Base-by-base conservation (phyloP, 2,888 invertebrate species). In the Dasypogon diadema region DNA sequence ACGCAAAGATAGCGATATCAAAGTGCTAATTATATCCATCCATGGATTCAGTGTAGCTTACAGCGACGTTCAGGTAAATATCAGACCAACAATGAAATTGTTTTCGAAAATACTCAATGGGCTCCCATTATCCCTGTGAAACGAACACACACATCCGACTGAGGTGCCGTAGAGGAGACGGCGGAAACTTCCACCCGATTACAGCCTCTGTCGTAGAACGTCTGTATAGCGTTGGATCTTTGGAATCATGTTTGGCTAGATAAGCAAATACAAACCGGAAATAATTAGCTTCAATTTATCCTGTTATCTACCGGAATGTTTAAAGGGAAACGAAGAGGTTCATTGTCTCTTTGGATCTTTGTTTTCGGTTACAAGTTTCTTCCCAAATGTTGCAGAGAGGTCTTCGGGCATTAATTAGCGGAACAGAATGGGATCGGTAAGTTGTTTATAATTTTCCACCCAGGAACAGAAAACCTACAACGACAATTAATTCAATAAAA, bases 211-310 rank as follows among this genome's bases (percentile, higher is more conserved):
- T 26, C 6, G 21, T 12, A 48, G 24, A 26, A 3, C 34, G 26
- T 16, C 65, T 68, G 54, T 34, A 26, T 26, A 51, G 21, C 54
- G 1, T 10, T 51, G 54, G 70, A 70, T 70, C 54, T 54, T 70
- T 54, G 70, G 26, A 70, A 34, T 51, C 73, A 54, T 63, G 76
- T 76, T 76, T 76, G 73, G 76, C 16, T 72, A 73, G 70, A 68
- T 76, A 74, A 76, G 76, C 74, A 76, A 76, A 76, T 68, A 74
- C 48, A 74, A 65, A 76, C 65, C 76, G 76, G 76, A 76, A 76
- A 74, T 76, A 76, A 76, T 76, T 76, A 76, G 76, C 74, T 76
- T 68, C 74, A 76, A 76, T 76, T 74, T 58, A 76, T 76, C 65
- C 76, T 68, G 76, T 73, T 72, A 76, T 76, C 76, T 56, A 46